Base-by-base conservation (phyloP, 2,797 vertebrate genomes). In the Yasuhikotakia modesta region DNA sequence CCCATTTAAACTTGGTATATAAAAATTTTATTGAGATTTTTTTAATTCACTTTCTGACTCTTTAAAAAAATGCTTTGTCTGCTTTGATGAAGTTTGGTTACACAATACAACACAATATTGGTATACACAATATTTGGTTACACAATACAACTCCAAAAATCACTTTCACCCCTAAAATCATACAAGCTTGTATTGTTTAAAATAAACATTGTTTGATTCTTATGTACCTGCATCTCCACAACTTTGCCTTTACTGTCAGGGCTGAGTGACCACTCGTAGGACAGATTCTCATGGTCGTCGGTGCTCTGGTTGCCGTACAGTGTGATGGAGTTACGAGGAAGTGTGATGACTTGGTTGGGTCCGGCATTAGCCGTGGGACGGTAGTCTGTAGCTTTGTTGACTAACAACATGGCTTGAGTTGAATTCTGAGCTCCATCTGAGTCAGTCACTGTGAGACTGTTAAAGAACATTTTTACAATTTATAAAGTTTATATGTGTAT, bases 221-320 rank as follows among this genome's bases (percentile, higher is more conserved):
- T 45, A 4, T 21, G 89, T 87, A 98, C 98, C 96, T 99, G 98
- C 98, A 99, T 99, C 88, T 98, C 97, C 88, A 98, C 93, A 87
- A 99, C 98, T 73, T 99, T 99, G 84, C 95, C 97, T 85, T 99
- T 99, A 91, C 96, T 99, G 89, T 92, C 94, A 0, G 96, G 93
- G 83, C 95, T 98, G 81, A 99, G 95, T 2, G 96, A 97, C 98
- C 98, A 99, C 89, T 99, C 97, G 0, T 98, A 99, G 88, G 94
- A 95, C 87, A 95, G 90, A 3, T 94, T 93, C 72, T 96, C 96
- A 2, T 98, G 98, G 84, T 99, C 98, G 0, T 99, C 98, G 0
- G 94, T 96, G 91, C 98, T 99, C 88, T 96, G 93, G 88, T 97
- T 99, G 61, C 97, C 98, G 0, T 93, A 93, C 45, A 99, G 94